A percentile compares a stretch with the other conserved stretches of the same genome.
phyloP scores from a whole-genome alignment of 2,113 vertebrate species.

The Tetrax tetrax region DNA sequence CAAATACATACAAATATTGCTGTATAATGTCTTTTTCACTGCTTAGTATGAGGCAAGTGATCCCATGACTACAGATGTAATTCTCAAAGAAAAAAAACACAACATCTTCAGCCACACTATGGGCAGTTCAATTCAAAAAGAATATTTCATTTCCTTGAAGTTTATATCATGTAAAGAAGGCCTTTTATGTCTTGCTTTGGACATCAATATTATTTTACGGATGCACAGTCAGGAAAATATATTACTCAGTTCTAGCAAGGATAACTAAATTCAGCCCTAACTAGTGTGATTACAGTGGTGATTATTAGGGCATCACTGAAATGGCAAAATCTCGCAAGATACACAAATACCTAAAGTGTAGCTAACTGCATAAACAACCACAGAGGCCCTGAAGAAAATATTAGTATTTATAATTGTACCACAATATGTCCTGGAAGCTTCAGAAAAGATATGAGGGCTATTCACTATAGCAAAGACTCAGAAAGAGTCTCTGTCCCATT shows the following conservation, averaged over 20 bases:
- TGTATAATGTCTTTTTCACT: not conserved
- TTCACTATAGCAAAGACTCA: not conserved
- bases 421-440: not conserved
- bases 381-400: not conserved
- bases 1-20: conserved; percentile 30
- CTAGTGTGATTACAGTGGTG: not conserved
- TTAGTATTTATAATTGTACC: not conserved
- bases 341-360: not conserved
- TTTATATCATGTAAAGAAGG: not conserved
- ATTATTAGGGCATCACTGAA: not conserved
- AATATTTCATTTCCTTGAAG: not conserved
- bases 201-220: not conserved
- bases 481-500: not conserved
- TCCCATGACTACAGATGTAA: not conserved
- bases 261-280: not conserved
- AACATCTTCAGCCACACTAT: not conserved
- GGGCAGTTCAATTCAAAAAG: not conserved
- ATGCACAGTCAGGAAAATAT: not conserved
- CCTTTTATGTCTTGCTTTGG: not conserved
- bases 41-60: not conserved
- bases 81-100: conserved; percentile 26
- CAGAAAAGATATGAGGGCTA: not conserved
- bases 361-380: not conserved
- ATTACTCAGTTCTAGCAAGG: not conserved
- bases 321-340: not conserved